Base-by-base conservation (phyloP, 2,888 invertebrate genomes). In the Brachyptera putata region DNA sequence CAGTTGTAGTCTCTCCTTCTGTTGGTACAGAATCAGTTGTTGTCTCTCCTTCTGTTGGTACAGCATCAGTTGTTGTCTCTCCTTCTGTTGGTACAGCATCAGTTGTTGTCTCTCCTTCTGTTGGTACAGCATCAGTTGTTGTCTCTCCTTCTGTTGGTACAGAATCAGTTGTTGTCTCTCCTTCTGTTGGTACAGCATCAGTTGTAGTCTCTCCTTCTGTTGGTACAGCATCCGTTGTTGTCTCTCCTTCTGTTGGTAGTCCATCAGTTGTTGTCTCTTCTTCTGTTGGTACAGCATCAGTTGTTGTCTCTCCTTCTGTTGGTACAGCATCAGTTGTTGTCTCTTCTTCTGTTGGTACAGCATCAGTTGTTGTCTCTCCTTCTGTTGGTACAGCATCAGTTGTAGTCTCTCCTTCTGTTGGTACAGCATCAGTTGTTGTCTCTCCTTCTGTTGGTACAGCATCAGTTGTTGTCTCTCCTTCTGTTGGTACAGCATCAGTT, bases 221-320 rank as follows among this genome's bases (percentile, higher is more conserved):
- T 26, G 67, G 67, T 5, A 53, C 60, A 30, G 61, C 65, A 34
- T 63, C 58, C 62, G 61, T 62, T 1, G 67, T 66, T 67, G 67
- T 65, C 39, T 67, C 67, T 49, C 67, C 67, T 9, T 65, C 63
- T 36, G 62, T 60, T 2, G 66, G 64, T n/a, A 61, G 16, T 3
- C 41, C 14, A 13, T 13, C 3, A 13, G 37, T 3, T 14, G 43
- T 4, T 24, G 46, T n/a, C n/a, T n/a, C 9, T 4, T 22, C 24
- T 4, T 9, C 24, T 22, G 21, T 25, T 26, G 67, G 67, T 5
- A 53, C 60, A 30, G 61, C 65, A 34, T 63, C 58, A 62, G 61
- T 62, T 1, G 67, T 66, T 67, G 67, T 65, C 39, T 67, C 67
- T 49, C 67, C 67, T 9, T 65, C 63, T 36, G 62, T 60, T 2